Conservation (phyloP, 2,888 invertebrate genomes). For the Leptarthrus brevirostris region DNA sequence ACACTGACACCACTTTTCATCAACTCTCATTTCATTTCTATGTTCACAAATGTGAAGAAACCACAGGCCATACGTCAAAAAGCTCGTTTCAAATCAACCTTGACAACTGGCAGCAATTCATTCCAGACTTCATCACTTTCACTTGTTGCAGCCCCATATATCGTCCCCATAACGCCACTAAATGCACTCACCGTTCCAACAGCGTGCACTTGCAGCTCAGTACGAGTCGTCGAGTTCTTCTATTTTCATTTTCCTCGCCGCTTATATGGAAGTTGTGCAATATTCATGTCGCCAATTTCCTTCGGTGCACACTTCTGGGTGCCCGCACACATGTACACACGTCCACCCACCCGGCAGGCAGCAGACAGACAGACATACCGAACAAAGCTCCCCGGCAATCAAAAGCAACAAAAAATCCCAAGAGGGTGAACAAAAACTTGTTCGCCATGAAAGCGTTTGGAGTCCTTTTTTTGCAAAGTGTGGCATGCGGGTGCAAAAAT, state of each 20-base stretch:
- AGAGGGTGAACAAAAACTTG: slow-evolving; percentile 43
- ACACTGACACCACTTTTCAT: too few species aligned
- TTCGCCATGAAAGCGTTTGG: slow-evolving; percentile 24
- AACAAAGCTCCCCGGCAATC: slow-evolving; percentile 43
- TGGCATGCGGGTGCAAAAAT: slow-evolving; percentile 45
- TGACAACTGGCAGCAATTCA: slow-evolving; percentile 41
- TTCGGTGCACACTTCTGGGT: slow-evolving; percentile 31
- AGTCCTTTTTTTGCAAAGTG: slow-evolving; percentile 13
- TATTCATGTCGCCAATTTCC: slow-evolving; percentile 45
- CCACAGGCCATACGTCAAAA: slow-evolving; percentile 7
- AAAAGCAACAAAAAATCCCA: slow-evolving; percentile 43
- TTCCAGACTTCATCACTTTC: slow-evolving; percentile 44
- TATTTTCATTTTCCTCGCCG: slow-evolving; percentile 3
- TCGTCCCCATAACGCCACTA: slow-evolving; percentile 13
- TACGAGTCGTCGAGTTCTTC: slow-evolving; percentile 16
- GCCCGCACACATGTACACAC: background rate
- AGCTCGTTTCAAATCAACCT: slow-evolving; percentile 39
- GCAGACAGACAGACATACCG: slow-evolving; percentile 29
- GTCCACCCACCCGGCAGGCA: background rate
- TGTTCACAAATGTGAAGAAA: background rate
- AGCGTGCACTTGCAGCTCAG: slow-evolving; percentile 16
- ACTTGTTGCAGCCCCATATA: slow-evolving; percentile 39
- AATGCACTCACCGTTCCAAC: slow-evolving; percentile 10
- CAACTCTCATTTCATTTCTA: background rate
- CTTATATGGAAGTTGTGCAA: slow-evolving; percentile 20